Conservation (phyloP, 64 coral and sea anemone species). For the Montipora sp. region DNA sequence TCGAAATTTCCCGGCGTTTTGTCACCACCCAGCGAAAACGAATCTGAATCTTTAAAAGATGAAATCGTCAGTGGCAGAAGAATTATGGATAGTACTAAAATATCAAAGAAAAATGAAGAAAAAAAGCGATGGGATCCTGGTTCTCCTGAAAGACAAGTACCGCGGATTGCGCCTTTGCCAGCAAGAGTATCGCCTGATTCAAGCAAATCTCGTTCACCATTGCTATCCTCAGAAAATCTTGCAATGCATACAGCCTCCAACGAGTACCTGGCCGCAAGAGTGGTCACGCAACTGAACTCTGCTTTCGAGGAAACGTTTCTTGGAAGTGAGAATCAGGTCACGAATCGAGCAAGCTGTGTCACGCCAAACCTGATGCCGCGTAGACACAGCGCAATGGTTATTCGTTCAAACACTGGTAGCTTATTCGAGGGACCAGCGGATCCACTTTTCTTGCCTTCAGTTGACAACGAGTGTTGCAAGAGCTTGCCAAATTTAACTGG, state of each 20-base stretch:
- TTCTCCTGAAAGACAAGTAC: not conserved
- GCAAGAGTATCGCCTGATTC: not conserved
- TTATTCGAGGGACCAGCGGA: not conserved
- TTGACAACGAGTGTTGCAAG: slow-evolving; percentile 12
- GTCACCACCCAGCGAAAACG: not conserved
- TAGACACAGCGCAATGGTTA: not conserved
- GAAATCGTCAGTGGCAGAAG: not conserved
- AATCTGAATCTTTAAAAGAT: not conserved
- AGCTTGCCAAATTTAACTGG: slow-evolving; percentile 20
- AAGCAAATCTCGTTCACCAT: slow-evolving; percentile 6
- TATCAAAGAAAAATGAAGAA: not conserved
- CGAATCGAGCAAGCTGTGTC: slow-evolving; percentile 9
- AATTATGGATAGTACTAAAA: not conserved
- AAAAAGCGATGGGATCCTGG: not conserved
- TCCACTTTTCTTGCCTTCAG: not conserved
- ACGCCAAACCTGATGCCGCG: slow-evolving; percentile 44
- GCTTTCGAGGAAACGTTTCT: slow-evolving; percentile 25
- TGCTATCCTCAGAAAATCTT: slow-evolving; percentile 18
- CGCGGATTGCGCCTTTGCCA: not conserved
- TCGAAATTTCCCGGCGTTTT: not conserved
- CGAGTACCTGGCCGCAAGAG: slow-evolving; percentile 33
- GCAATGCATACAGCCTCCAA: not conserved
- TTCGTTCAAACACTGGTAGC: slow-evolving; percentile 5
- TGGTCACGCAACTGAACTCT: slow-evolving; percentile 20
- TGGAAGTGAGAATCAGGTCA: not conserved